These are phyloP conservation scores for Hassar affinis DNA, from an alignment of 2,113 vertebrate species.

Conservation along the genomic window DNA sequence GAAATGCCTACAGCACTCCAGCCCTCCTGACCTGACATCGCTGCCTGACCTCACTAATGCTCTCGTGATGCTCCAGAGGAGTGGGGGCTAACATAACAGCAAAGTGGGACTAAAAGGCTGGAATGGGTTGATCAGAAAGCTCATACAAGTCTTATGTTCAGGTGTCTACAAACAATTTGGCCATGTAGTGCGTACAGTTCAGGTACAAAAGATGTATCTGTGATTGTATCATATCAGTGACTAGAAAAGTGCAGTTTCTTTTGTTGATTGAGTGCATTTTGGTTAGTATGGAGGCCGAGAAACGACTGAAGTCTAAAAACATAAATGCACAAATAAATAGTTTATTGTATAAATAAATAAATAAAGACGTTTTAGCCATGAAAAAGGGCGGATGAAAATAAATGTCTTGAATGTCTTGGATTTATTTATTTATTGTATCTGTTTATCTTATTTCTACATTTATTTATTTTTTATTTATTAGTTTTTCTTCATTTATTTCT, in stretches of 20 bases:
- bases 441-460: too few species aligned
- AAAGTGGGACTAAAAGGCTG: not conserved
- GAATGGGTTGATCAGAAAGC: not conserved
- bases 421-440: too few species aligned
- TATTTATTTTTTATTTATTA: too few species aligned
- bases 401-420: too few species aligned
- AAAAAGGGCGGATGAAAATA: too few species aligned
- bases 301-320: too few species aligned
- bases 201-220: not conserved
- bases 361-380: too few species aligned
- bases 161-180: not conserved
- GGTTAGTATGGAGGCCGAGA: too few species aligned
- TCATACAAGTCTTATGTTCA: not conserved
- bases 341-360: too few species aligned
- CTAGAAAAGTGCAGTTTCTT: not conserved
- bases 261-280: not conserved
- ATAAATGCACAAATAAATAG: too few species aligned
- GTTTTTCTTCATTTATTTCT: too few species aligned
- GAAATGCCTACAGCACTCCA: not conserved
- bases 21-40: not conserved
- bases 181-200: not conserved
- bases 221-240: not conserved
- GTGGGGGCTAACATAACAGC: not conserved
- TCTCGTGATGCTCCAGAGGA: not conserved
- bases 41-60: not conserved